phyloP scores from a whole-genome alignment of 1,140 invertebrate genomes.

The Polypedilum pembai region DNA sequence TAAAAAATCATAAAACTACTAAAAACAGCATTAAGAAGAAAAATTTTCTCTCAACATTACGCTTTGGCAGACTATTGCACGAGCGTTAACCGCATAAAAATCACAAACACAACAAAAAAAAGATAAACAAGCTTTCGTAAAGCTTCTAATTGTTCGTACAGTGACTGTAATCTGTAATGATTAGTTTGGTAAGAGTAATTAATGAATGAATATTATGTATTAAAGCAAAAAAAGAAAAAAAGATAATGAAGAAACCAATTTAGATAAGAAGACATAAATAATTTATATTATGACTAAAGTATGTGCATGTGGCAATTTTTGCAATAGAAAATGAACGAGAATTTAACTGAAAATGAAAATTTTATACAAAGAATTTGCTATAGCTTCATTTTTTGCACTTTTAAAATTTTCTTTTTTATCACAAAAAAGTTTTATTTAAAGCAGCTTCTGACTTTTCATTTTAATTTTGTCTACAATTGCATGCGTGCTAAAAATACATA shows the following conservation, averaged over 20 bases:
- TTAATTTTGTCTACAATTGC: no score
- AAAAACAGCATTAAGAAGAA: no score
- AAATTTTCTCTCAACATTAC: not conserved
- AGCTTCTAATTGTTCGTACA: slow-evolving; percentile 17
- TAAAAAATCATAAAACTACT: not conserved
- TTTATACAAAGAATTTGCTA: no score
- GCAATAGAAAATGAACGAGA: no score
- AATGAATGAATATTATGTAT: slow-evolving; percentile 20
- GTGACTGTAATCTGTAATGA: slow-evolving; percentile 17
- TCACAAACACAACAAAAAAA: not conserved
- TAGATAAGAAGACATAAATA: not conserved
- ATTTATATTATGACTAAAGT: not conserved
- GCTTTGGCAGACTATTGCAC: slow-evolving; percentile 1
- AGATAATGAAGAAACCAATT: not conserved
- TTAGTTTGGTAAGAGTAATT: slow-evolving; percentile 15
- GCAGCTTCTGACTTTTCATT: no score
- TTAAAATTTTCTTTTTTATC: not conserved
- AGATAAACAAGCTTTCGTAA: slow-evolving; percentile 6
- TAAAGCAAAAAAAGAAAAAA: not conserved
- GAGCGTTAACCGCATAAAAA: not conserved
- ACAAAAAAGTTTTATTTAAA: not conserved
- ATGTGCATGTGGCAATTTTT: not conserved
- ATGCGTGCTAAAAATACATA: no score
- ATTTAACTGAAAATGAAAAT: no score
- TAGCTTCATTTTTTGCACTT: not conserved